phyloP scores from a whole-genome alignment of 1,140 invertebrate genomes.

The Telenomus remus region DNA sequence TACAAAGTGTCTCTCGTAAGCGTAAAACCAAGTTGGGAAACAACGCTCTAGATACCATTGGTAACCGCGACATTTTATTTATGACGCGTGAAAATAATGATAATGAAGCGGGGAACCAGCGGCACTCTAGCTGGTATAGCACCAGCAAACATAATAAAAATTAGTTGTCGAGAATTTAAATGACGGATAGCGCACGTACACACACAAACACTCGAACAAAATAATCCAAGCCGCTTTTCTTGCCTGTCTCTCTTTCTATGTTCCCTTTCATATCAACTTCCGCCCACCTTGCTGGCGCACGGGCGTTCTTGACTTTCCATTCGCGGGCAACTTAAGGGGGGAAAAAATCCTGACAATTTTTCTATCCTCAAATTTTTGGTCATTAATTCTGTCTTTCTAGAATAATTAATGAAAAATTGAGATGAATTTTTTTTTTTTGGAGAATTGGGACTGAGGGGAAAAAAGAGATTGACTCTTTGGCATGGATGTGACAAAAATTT shows the following conservation, averaged over 20 bases:
- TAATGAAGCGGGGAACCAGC: constrained; percentile 55
- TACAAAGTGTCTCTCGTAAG: constrained; percentile 42
- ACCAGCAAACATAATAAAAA: constrained; percentile 49
- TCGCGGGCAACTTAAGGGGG: constrained; percentile 17
- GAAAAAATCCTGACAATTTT: constrained; percentile 23
- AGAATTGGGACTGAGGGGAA: no score
- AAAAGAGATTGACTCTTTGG: no score
- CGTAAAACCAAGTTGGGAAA: constrained; percentile 53
- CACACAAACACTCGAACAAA: constrained; percentile 52
- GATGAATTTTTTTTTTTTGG: no score
- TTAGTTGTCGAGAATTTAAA: constrained; percentile 56
- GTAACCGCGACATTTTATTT: constrained; percentile 58
- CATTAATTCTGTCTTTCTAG: neutral
- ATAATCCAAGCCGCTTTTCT: constrained; percentile 50
- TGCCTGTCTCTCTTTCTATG: constrained; percentile 23
- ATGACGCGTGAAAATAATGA: constrained; percentile 61
- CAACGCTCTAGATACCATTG: constrained; percentile 55
- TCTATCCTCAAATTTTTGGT: neutral
- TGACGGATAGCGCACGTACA: constrained; percentile 50
- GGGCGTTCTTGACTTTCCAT: constrained; percentile 53
- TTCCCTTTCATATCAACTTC: constrained; percentile 59
- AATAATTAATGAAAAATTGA: constrained; percentile 17
- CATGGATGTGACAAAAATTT: no score
- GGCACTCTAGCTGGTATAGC: constrained; percentile 30
- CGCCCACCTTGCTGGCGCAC: constrained; percentile 52